Percentiles rank a stretch among this genome's conserved stretches.
Evolutionary conservation across 2,113 vertebrate species (phyloP).

Genomic region (Orycteropus afer): DNA sequence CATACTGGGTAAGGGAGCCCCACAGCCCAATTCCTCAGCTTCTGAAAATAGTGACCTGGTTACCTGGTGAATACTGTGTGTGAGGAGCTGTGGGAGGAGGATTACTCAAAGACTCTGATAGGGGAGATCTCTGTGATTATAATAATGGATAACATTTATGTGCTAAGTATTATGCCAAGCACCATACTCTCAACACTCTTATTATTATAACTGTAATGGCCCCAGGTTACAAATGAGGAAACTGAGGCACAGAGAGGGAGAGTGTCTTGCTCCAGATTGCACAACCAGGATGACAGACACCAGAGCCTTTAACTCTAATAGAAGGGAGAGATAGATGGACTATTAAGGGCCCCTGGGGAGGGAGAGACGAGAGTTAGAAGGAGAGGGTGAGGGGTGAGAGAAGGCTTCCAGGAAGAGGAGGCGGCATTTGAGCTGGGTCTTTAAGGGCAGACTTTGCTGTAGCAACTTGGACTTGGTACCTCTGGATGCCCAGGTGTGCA

Average conservation of each 20-base stretch:
- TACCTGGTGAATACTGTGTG: not conserved
- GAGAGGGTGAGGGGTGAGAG: not conserved
- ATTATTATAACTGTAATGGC: not conserved
- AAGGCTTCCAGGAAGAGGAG: not conserved
- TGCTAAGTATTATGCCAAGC: not conserved
- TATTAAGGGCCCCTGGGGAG: not conserved
- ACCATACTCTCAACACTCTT: not conserved
- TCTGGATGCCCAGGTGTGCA: not conserved
- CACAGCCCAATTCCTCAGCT: not conserved
- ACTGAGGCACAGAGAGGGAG: not conserved
- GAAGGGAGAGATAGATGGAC: not conserved
- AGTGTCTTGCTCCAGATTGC: not conserved
- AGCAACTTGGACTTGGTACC: not conserved
- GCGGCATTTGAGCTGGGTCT: not conserved
- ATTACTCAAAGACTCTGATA: not conserved
- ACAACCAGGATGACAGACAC: not conserved
- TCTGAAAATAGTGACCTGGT: conserved; percentile 37
- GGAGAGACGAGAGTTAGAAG: not conserved
- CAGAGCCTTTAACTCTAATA: not conserved
- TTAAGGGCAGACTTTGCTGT: not conserved
- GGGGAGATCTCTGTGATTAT: not conserved
- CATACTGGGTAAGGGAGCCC: not conserved
- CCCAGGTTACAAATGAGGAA: conserved; percentile 17
- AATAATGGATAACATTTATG: not conserved
- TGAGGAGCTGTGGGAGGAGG: not conserved